Percentiles rank a stretch among this genome's conserved stretches.
Conservation (phyloP, 1,140 invertebrate genomes). For the Limonius californicus region DNA sequence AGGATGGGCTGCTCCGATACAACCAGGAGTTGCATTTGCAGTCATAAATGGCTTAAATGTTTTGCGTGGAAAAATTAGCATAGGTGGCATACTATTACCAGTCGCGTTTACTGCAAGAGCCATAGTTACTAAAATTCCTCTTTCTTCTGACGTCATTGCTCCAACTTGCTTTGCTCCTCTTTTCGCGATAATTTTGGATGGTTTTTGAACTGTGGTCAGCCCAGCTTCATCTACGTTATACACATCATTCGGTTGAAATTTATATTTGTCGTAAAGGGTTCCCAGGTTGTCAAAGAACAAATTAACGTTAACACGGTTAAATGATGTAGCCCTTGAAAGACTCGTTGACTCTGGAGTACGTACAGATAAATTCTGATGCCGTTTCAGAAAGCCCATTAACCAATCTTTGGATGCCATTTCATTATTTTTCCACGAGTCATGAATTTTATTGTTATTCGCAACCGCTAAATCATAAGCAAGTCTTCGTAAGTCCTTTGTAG, state of each 20-base stretch:
- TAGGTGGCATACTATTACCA: slow-evolving; percentile 44
- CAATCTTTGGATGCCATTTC: slow-evolving; percentile 15
- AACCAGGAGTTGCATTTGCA: neutral
- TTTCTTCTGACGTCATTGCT: slow-evolving; percentile 42
- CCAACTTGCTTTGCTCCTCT: slow-evolving; percentile 48
- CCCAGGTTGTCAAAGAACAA: neutral
- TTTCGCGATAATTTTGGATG: slow-evolving; percentile 34
- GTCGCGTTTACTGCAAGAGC: slow-evolving; percentile 39
- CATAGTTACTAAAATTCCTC: slow-evolving; percentile 46
- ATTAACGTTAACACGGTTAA: slow-evolving; percentile 7
- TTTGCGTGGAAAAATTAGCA: slow-evolving; percentile 44
- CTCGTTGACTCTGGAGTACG: slow-evolving; percentile 17
- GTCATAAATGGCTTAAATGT: slow-evolving; percentile 23
- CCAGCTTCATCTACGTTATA: slow-evolving; percentile 40
- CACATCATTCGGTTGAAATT: no score
- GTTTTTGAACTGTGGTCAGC: slow-evolving; percentile 43
- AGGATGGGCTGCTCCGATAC: neutral
- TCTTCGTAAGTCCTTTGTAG: slow-evolving; percentile 31
- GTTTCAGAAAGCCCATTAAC: slow-evolving; percentile 18
- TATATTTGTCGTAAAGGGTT: neutral
- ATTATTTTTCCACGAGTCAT: slow-evolving; percentile 13
- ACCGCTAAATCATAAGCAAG: slow-evolving; percentile 21
- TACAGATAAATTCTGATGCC: slow-evolving; percentile 14
- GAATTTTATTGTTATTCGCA: slow-evolving; percentile 19
- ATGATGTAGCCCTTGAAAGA: slow-evolving; percentile 8